Conservation (phyloP, 1,140 invertebrate species). For the Oryctes rhinoceros region DNA sequence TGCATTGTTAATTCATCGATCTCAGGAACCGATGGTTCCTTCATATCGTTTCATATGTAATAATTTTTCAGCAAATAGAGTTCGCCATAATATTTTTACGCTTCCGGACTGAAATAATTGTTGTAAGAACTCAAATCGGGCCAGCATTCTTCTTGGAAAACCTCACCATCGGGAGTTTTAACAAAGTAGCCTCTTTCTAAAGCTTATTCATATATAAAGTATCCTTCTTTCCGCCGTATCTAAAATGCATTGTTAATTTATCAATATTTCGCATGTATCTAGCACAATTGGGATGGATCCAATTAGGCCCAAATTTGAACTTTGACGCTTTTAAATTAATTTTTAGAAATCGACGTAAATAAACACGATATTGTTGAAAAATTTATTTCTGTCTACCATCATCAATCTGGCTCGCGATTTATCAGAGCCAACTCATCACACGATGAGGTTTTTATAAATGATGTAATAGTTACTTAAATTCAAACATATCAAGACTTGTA, state of each 20-base stretch:
- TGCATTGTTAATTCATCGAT: slow-evolving; percentile 72
- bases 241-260: too few species aligned
- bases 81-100: slow-evolving; percentile 71
- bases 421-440: too few species aligned
- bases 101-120: slow-evolving; percentile 73
- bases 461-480: too few species aligned
- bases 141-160: slow-evolving; percentile 84
- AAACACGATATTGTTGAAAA: too few species aligned
- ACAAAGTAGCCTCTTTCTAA: slow-evolving; percentile 83
- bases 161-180: slow-evolving; percentile 86
- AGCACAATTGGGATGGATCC: too few species aligned
- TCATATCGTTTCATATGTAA: slow-evolving; percentile 84
- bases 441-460: too few species aligned
- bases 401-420: too few species aligned
- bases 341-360: too few species aligned
- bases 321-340: too few species aligned
- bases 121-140: slow-evolving; percentile 75
- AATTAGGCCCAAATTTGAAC: too few species aligned
- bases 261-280: neutral
- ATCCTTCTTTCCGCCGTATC: slow-evolving; percentile 69
- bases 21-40: slow-evolving; percentile 80
- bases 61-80: slow-evolving; percentile 68
- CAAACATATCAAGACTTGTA: too few species aligned
- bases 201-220: slow-evolving; percentile 73
- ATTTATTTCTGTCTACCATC: too few species aligned